A percentile compares a stretch with the other conserved stretches of the same genome.
Conservation (phyloP, 2,113 vertebrate species). For the Cyprinodon tularosa region DNA sequence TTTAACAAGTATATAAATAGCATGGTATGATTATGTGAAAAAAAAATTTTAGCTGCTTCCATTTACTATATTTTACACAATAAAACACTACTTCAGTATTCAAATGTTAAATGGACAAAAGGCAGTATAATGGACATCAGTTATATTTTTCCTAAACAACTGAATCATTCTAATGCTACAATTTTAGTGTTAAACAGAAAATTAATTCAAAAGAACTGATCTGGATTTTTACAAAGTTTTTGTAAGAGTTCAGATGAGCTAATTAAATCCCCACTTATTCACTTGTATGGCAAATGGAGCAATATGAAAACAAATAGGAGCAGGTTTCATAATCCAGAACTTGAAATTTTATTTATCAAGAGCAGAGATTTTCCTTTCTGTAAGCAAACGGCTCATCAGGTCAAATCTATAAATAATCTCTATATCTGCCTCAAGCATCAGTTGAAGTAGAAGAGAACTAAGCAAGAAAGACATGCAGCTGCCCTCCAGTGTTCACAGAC, state of each 20-base stretch:
- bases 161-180: background rate
- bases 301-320: conserved; percentile 72
- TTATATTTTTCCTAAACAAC: background rate
- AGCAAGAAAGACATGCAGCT: conserved; percentile 17
- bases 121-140: background rate
- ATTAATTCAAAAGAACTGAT: background rate
- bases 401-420: conserved; percentile 64
- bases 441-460: conserved; percentile 15
- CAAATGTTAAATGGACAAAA: too few relatives aligned
- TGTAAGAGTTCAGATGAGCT: conserved; percentile 48
- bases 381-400: conserved; percentile 37
- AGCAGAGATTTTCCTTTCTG: conserved; percentile 33
- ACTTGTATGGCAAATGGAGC: conserved; percentile 71
- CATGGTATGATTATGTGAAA: too few relatives aligned
- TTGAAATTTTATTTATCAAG: conserved; percentile 65
- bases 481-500: conserved; percentile 8
- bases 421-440: conserved; percentile 51
- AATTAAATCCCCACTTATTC: conserved; percentile 64
- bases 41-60: too few relatives aligned
- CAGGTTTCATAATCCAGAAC: conserved; percentile 50
- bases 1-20: too few relatives aligned
- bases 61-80: too few relatives aligned
- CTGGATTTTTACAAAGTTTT: conserved; percentile 24
- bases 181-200: background rate
- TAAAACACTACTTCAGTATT: too few relatives aligned